Evolutionary conservation across 2,888 invertebrate species (phyloP), one percentile per base, ranked within the genome.

Genomic region (Ochlodes sylvanus): DNA sequence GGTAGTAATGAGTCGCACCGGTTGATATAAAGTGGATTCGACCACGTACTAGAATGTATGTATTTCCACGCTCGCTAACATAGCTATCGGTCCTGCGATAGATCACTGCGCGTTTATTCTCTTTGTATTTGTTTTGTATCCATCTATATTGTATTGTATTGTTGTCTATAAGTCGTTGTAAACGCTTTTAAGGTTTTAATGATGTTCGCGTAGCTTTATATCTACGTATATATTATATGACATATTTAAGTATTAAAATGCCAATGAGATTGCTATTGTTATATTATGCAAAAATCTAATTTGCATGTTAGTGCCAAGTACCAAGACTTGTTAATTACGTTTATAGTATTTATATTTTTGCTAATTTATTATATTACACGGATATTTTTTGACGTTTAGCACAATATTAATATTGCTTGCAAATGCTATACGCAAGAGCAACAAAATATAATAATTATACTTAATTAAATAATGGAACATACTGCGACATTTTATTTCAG

Each of bases 241-340:
- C 34, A 17, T 62, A 44, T 44, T 10, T 55, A 55, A 55, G 63
- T 63, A 63, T 42, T 63, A 63, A 19, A 55, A 55, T 55, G 38
- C 21, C 27, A 41, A 63, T 54, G 42, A 63, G 63, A 63, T 63
- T 63, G n/a, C 17, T 41, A 34, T 15, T 44, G 0, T 34, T 15
- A 42, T 32, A 38, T 32, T 63, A n/a, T 57, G 64, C 65, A 58
- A 57, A 34, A 15, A 15, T 54, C 52, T 65, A 38, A 58, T 65
- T 57, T 58, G 65, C 65, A 65, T 65, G 64, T 12, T 47, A 47
- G 64, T 64, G 65, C 50, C 65, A 65, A 54, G 21, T 54, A 54
- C n/a, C n/a, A 54, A 32, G 54, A 54, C 54, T 54, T 52, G 44
- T 47, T 7, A 47, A 15, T 21, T n/a, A 19, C 7, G 38, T 12